Evolutionary conservation across 2,797 vertebrate species (phyloP).

Genomic region (Leucoraja ocellata): DNA sequence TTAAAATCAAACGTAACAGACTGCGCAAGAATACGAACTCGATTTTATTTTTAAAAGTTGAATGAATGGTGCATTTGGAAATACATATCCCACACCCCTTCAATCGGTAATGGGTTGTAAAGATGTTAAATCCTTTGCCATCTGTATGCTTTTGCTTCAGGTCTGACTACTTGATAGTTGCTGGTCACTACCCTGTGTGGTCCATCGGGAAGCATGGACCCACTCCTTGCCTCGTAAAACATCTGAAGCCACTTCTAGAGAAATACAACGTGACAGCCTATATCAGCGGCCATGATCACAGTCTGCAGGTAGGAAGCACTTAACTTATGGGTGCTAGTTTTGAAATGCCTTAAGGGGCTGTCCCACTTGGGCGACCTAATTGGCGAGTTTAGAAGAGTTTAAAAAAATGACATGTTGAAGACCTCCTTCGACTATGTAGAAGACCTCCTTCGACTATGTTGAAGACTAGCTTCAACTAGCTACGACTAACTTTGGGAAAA

Average conservation of each 20-base stretch:
- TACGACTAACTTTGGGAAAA: too few relatives aligned
- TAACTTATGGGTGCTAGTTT: neutral
- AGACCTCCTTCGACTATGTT: too few relatives aligned
- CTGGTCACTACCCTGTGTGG: slow-evolving; percentile 61
- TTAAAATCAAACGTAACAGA: neutral
- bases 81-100: neutral
- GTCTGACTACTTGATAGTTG: slow-evolving; percentile 57
- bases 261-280: slow-evolving; percentile 54
- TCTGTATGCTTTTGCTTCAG: slow-evolving; percentile 43
- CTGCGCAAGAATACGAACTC: neutral
- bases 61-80: neutral
- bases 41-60: neutral
- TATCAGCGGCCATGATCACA: slow-evolving; percentile 57
- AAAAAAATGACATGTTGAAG: too few relatives aligned
- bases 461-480: too few relatives aligned
- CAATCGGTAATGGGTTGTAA: neutral
- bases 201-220: slow-evolving; percentile 61
- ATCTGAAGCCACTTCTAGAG: slow-evolving; percentile 55
- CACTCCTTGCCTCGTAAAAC: slow-evolving; percentile 52
- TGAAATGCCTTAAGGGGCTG: neutral
- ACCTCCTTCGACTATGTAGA: too few relatives aligned
- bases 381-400: too few relatives aligned
- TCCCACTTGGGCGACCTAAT: too few relatives aligned
- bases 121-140: neutral
- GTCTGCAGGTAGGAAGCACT: slow-evolving; percentile 53